Conservation (phyloP, 2,113 vertebrate genomes). For the Hirundichthys speculiger region DNA sequence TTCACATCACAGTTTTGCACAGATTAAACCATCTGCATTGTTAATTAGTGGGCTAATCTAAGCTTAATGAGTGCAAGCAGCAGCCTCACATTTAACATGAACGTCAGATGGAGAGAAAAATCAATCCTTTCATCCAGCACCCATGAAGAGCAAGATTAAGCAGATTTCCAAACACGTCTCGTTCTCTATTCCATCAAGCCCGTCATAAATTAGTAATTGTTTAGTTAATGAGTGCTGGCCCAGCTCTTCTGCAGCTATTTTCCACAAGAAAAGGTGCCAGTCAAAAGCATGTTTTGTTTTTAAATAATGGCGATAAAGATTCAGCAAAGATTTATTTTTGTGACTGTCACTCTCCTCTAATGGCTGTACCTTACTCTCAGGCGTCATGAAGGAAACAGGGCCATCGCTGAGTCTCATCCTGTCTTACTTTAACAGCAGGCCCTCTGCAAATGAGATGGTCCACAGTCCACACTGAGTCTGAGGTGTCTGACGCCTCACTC, state of each 20-base stretch:
- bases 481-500: not conserved
- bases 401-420: constrained; percentile 1
- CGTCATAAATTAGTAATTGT: not conserved
- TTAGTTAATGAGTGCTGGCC: not conserved
- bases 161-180: not conserved
- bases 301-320: not conserved
- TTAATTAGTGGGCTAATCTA: not conserved
- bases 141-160: not conserved
- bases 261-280: not conserved
- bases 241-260: not conserved
- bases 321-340: not conserved
- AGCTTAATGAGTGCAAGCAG: not conserved
- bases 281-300: not conserved
- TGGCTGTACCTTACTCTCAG: not conserved
- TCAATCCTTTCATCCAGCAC: not conserved
- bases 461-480: constrained; percentile 10
- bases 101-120: not conserved
- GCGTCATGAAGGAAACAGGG: constrained; percentile 17
- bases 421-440: constrained; percentile 9
- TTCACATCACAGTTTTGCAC: not conserved
- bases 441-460: constrained; percentile 24
- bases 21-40: not conserved
- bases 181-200: not conserved
- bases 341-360: not conserved
- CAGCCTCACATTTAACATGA: not conserved